Conservation (phyloP, 2,888 invertebrate species). For the Idaea straminata region DNA sequence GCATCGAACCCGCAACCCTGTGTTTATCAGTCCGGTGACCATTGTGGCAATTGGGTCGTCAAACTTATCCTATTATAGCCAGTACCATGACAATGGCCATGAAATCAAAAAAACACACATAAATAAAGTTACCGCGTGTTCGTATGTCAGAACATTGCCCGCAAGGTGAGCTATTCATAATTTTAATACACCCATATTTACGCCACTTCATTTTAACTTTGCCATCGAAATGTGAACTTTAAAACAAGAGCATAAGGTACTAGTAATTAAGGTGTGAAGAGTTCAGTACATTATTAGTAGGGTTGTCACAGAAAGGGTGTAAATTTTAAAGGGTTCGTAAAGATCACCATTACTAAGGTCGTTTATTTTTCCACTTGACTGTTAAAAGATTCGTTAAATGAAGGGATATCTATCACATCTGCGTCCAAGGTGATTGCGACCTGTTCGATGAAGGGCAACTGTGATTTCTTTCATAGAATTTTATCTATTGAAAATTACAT, state of each 20-base stretch:
- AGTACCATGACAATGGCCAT: constrained; percentile 6
- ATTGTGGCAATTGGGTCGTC: no score
- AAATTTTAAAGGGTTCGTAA: neutral
- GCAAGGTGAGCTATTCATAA: constrained; percentile 17
- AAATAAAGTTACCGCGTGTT: constrained; percentile 19
- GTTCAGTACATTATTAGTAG: neutral
- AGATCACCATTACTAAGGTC: neutral
- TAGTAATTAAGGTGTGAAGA: neutral
- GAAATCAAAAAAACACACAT: constrained; percentile 15
- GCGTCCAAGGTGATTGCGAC: neutral
- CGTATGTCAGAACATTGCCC: constrained; percentile 10
- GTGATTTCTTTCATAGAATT: no score
- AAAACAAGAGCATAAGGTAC: neutral
- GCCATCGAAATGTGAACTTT: neutral
- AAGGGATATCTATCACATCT: neutral
- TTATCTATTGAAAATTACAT: no score
- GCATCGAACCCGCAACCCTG: no score
- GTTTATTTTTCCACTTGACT: neutral
- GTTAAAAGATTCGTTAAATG: neutral
- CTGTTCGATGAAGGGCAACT: no score
- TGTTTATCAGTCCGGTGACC: no score
- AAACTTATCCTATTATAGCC: no score
- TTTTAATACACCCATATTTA: constrained; percentile 22
- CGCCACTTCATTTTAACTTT: neutral
- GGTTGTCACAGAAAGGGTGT: neutral